Evolutionary conservation across 2,113 vertebrate genomes (phyloP), one percentile per base, ranked within the genome.

Genomic region (Catharus bicknelli): DNA sequence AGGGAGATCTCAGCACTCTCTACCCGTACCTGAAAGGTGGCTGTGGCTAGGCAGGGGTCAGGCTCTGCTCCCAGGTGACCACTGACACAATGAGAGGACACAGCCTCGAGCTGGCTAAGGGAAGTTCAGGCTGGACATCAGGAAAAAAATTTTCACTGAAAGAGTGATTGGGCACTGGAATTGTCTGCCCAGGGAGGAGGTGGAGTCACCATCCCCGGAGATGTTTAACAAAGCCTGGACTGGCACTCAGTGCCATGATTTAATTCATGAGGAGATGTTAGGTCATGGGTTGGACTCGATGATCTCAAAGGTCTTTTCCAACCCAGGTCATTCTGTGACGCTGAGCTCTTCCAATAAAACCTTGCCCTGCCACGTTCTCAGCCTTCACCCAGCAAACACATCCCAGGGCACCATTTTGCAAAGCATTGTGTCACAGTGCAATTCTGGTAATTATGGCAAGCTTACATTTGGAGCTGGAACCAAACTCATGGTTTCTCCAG

Each of bases 391-490:
- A 43, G 55, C 23, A 10, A 2, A 26, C 4, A 1, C 29, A 10
- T 2, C 50, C 15, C 54, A 48, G 51, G 6, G 53, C 80, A 66
- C 20, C 43, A 80, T 92, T 94, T 88, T 88, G 93, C 80, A 95
- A 90, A 96, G 92, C 36, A 1, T 0, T 14, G 30, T 50, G 27
- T 62, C 79, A 94, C 59, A n/a, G 86, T 93, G 94, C 4, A 3
- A 6, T 21, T 5, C 21, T 57, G 47, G 16, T 11, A 1, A 0
- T 19, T 90, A 61, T 1, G 25, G 42, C 36, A 88, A 69, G n/a
- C 10, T 54, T 9, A 55, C 16, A 6, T 93, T 93, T 88, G 94
- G 83, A 88, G 45, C 67, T 88, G 92, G 95, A 59, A 96, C 79
- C 17, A 93, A 88, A 69, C 75, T 94, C 20, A 0, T 1, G 0